A percentile compares a stretch with the other conserved stretches of the same genome.
Evolutionary conservation across 2,888 invertebrate genomes (phyloP).

Genomic region (Muscina levida): DNA sequence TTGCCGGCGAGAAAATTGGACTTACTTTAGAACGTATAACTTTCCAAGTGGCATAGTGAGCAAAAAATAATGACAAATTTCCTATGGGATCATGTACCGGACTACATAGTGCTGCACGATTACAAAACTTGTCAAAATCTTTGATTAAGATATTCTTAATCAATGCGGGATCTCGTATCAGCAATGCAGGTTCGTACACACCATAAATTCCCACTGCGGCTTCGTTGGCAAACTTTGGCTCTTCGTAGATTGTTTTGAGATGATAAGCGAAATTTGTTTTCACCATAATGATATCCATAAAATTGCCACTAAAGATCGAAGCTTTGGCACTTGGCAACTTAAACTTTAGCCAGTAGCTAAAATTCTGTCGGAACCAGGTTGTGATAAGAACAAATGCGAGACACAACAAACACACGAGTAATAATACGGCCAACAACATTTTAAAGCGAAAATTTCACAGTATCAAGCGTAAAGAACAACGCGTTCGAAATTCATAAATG

Average conservation of each 20-base stretch:
- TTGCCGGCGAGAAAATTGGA: constrained; percentile 71
- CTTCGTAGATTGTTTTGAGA: constrained; percentile 75
- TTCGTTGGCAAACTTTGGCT: constrained; percentile 63
- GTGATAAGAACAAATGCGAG: too few species aligned
- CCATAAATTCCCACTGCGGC: constrained; percentile 77
- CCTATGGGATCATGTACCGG: constrained; percentile 70
- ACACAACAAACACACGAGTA: too few species aligned
- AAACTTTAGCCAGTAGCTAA: background rate
- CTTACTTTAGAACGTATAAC: constrained; percentile 72
- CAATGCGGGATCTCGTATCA: constrained; percentile 79
- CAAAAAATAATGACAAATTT: constrained; percentile 70
- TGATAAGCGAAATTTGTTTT: constrained; percentile 74
- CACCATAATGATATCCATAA: constrained; percentile 73
- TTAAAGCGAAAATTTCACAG: too few species aligned
- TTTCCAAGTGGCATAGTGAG: constrained; percentile 73
- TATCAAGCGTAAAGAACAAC: too few species aligned
- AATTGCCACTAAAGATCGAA: constrained; percentile 72
- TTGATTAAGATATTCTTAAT: constrained; percentile 76
- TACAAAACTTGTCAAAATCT: constrained; percentile 71
- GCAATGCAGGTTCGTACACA: constrained; percentile 78
- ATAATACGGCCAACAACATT: too few species aligned
- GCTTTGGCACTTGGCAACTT: background rate
- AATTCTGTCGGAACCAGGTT: background rate
- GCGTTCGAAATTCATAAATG: too few species aligned
- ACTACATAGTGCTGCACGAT: constrained; percentile 73